Base-by-base conservation (phyloP, 2,888 invertebrate genomes). In the Stenchaetothrips biformis region DNA sequence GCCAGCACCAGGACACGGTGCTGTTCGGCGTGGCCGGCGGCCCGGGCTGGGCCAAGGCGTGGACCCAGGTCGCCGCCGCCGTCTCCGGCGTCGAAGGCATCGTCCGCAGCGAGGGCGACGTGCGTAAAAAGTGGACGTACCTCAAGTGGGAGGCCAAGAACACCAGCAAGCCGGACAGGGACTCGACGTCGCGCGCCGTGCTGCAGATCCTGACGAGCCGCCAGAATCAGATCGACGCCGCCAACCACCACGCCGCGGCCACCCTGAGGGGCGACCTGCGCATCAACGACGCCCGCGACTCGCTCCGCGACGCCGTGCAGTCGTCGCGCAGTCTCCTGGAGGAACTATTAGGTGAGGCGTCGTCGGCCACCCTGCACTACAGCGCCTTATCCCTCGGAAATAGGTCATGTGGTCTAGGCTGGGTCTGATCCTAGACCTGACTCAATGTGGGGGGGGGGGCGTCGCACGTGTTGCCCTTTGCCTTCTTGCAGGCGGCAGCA, bases 121-220 rank as follows among this genome's bases (percentile, higher is more conserved):
- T 84, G 27, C 81, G 85, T 16, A 85, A 85, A 82, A 85, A 85
- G 79, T 85, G 85, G 85, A 84, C 84, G 48, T 85, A 85, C 81
- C 83, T 85, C 77, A 85, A 85, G 80, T 85, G 85, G 85, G 85
- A 85, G 81, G 85, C 85, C 49, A 84, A 84, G 81, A 84, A 85
- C 82, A 85, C 85, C 37, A 84, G 83, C 81, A 85, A 85, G 79
- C 85, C 85, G 6, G 84, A 83, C 18, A 80, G 84, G 48, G 84
- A 84, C 79, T 84, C 85, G 9, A 84, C 84, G 0, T 84, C 84
- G 62, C 81, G 84, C 21, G 84, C 84, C 7, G 85, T 85, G 16
- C 83, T 84, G 25, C 83, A 85, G 81, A 85, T 85, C n/a, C 82
- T 85, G 49, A 84, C 83, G 48, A 82, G 83, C 48, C 81, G 82